Evolutionary conservation across 2,888 invertebrate species (phyloP).

Genomic region (Synanthedon vespiformis): DNA sequence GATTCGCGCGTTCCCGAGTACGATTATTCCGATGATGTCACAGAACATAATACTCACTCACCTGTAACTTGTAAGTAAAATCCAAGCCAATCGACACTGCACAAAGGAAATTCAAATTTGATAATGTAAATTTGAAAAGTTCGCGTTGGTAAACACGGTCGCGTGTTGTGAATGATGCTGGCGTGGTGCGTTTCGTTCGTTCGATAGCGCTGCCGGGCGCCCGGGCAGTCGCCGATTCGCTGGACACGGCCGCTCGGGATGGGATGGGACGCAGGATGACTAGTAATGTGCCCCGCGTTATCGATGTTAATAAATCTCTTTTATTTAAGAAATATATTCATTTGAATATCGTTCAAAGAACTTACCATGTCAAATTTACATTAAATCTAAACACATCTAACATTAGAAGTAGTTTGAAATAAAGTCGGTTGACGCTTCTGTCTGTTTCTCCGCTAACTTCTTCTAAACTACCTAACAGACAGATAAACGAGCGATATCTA

Average conservation of each 20-base stretch:
- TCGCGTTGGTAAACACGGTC: constrained; percentile 52
- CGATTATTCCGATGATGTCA: background rate
- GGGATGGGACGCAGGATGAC: constrained; percentile 11
- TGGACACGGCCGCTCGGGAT: constrained; percentile 23
- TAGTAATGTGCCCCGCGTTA: background rate
- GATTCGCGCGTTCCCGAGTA: background rate
- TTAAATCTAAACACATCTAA: too few species aligned
- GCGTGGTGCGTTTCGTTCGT: constrained; percentile 55
- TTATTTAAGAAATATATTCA: too few species aligned
- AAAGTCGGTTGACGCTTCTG: too few species aligned
- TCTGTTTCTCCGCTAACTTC: too few species aligned
- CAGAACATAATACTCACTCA: constrained; percentile 14
- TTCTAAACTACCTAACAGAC: too few species aligned
- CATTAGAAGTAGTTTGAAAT: too few species aligned
- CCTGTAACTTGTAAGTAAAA: constrained; percentile 19
- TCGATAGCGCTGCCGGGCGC: constrained; percentile 62
- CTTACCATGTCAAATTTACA: too few species aligned
- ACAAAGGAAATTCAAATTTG: constrained; percentile 21
- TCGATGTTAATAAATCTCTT: too few species aligned
- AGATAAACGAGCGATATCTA: too few species aligned
- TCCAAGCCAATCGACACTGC: constrained; percentile 35
- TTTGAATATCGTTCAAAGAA: too few species aligned
- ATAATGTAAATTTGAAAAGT: constrained; percentile 20
- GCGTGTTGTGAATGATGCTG: constrained; percentile 33
- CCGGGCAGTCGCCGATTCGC: constrained; percentile 45